Base-by-base conservation (phyloP, 2,888 invertebrate species). In the Digitonthophagus gazella region DNA sequence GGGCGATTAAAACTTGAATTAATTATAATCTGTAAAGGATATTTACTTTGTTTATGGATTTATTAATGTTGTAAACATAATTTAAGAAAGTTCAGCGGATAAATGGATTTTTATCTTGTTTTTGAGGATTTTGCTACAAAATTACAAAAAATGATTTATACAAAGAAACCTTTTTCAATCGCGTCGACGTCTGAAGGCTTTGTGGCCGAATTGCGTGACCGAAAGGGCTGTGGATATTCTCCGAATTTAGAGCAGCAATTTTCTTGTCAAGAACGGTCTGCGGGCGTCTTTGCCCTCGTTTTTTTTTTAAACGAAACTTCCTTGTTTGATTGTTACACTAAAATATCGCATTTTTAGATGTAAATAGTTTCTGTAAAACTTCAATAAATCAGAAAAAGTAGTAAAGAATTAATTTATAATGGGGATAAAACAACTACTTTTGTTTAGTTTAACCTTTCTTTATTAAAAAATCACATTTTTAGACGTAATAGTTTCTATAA, bases 251-350 rank as follows among this genome's bases (percentile, higher is more conserved):
- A 20, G 20, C 61, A 5, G 61, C 11, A 61, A 61, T 61, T 61
- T 61, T 19, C 19, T 20, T 61, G 61, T 61, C 61, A 61, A 19
- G 61, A 61, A 61, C 20, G 19, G 61, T 18, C 14, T 61, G 61
- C 18, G 20, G 61, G 20, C 18, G n/a, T 20, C 18, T 5, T 20
- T 18, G 20, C 18, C 18, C 16, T n/a, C 61, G 18, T 61, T 19
- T n/a, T 20, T 61, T 19, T 61, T 61, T 61, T 61, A 61, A 61
- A n/a, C 14, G 61, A 61, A 61, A 61, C 61, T 61, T 61, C 61
- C 61, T 61, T 61, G 61, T 61, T 61, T 61, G 28, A 44, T 44
- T 44, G 28, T 44, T 44, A 6, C 28, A 44, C 28, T 44, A 44
- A 44, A 1, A 44, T 3, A 2, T n/a, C n/a, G n/a, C n/a, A n/a